phyloP scores from a whole-genome alignment of 2,888 invertebrate species.

The Siphlonurus alternatus region DNA sequence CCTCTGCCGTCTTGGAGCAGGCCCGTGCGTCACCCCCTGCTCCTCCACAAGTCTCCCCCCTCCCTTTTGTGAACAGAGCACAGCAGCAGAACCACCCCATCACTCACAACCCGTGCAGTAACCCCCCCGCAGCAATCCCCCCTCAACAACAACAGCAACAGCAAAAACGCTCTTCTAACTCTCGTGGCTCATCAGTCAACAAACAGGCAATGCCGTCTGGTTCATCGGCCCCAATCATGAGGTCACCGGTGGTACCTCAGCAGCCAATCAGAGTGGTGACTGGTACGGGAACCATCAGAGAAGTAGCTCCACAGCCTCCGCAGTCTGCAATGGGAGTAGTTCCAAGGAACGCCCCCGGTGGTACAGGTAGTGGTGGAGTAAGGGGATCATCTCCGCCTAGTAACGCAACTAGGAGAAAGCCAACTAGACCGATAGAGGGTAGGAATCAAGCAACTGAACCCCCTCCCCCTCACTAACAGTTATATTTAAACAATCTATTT shows the following conservation, averaged over 20 bases:
- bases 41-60: neutral
- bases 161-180: neutral
- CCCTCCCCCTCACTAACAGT: conserved; percentile 29
- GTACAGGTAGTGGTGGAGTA: conserved; percentile 23
- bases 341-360: conserved; percentile 1
- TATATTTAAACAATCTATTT: neutral
- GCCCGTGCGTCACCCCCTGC: conserved; percentile 1
- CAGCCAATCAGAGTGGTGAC: neutral
- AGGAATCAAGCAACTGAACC: conserved; percentile 31
- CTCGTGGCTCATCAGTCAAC: conserved; percentile 2
- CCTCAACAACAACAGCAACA: no score
- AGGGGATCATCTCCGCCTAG: conserved; percentile 16
- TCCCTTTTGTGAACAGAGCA: no score
- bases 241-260: neutral
- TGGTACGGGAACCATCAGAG: conserved; percentile 17
- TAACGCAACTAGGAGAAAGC: conserved; percentile 26
- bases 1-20: conserved; percentile 2
- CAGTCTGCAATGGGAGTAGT: conserved; percentile 5
- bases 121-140: neutral
- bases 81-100: neutral
- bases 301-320: conserved; percentile 14
- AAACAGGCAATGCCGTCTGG: neutral
- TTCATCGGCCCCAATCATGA: neutral
- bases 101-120: neutral
- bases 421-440: conserved; percentile 29